Percentiles rank a stretch among this genome's conserved stretches.
Conservation (phyloP, 2,797 vertebrate species). For the Mus minutoides region DNA sequence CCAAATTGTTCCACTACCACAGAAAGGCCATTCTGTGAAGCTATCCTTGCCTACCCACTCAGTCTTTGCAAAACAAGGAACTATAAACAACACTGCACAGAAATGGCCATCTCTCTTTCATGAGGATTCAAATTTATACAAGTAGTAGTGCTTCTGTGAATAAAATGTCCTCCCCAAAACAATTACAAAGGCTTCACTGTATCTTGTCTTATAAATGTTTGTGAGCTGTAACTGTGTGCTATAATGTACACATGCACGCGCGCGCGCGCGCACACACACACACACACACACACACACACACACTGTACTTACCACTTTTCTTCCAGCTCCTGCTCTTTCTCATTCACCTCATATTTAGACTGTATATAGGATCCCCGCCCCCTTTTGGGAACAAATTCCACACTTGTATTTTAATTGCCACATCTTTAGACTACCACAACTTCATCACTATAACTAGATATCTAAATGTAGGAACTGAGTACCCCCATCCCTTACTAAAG, state of each 20-base stretch:
- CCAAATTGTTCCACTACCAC: background rate
- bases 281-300: background rate
- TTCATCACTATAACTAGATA: conserved; percentile 33
- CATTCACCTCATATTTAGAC: conserved; percentile 47
- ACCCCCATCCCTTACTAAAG: conserved; percentile 41
- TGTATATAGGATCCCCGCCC: background rate
- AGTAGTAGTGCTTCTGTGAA: conserved; percentile 31
- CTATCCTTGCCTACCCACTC: background rate
- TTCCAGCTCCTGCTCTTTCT: conserved; percentile 51
- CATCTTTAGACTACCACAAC: conserved; percentile 38
- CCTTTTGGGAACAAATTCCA: conserved; percentile 19
- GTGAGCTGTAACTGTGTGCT: background rate
- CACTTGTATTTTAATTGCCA: conserved; percentile 46
- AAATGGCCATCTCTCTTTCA: conserved; percentile 28
- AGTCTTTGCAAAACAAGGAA: conserved; percentile 28
- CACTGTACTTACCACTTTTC: background rate
- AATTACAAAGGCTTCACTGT: conserved; percentile 19
- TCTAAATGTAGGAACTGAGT: conserved; percentile 41
- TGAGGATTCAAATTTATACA: background rate
- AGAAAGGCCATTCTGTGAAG: conserved; percentile 57
- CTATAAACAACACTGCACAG: conserved; percentile 14
- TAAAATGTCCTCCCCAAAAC: conserved; percentile 50
- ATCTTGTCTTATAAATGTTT: conserved; percentile 48
- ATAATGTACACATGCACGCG: background rate
- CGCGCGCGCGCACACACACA: no score